These are phyloP conservation scores for Popillia japonica DNA, from an alignment of 1,140 invertebrate species.

Conservation along the genomic window DNA sequence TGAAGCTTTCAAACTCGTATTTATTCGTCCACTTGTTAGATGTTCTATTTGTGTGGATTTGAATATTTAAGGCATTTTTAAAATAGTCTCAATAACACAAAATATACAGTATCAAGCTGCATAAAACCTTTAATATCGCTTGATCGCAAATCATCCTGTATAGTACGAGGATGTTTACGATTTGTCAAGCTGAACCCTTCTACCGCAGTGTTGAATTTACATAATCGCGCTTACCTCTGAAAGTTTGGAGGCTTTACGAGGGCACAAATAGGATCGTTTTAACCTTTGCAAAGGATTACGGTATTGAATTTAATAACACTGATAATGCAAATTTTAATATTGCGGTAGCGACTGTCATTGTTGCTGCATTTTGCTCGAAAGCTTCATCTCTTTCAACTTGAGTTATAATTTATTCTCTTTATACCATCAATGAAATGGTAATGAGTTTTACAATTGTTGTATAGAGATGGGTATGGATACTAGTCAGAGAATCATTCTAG, in stretches of 20 bases:
- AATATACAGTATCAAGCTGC: no score
- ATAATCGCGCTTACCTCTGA: slow-evolving; percentile 8
- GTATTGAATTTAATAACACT: slow-evolving; percentile 12
- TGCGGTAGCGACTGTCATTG: not conserved
- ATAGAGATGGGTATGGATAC: no score
- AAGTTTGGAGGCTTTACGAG: not conserved
- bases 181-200: slow-evolving; percentile 10
- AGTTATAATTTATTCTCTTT: not conserved
- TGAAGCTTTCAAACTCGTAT: no score
- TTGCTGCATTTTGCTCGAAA: not conserved
- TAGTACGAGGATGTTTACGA: not conserved
- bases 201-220: slow-evolving; percentile 8
- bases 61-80: no score
- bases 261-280: not conserved
- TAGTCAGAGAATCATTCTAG: no score
- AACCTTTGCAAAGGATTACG: not conserved
- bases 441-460: no score
- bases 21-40: no score
- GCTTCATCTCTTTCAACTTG: not conserved
- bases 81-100: no score
- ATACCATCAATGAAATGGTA: no score
- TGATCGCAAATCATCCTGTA: no score
- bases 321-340: not conserved
- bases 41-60: no score
- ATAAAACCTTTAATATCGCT: no score